phyloP scores from a whole-genome alignment of 1,140 invertebrate species.

The Oscheius sp. region DNA sequence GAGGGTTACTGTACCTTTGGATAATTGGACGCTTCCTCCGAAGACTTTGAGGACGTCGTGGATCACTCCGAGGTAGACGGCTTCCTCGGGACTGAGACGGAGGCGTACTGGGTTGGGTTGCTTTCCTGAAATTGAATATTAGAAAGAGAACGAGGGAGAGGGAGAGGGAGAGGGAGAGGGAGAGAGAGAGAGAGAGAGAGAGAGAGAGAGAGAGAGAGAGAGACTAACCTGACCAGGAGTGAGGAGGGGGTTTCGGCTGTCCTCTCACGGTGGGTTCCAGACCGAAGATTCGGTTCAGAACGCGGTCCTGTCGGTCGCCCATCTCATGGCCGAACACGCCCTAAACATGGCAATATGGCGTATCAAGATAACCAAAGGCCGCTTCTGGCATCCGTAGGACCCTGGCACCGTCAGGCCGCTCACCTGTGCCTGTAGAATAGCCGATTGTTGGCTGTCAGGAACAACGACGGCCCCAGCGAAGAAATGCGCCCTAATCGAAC shows the following conservation, averaged over 20 bases:
- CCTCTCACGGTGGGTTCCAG: background rate
- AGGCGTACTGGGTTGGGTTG: background rate
- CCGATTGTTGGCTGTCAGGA: no score
- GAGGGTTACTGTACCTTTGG: background rate
- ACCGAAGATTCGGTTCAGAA: background rate
- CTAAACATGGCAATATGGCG: no score
- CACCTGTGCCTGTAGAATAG: no score
- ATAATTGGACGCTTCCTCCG: background rate
- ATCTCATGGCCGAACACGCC: background rate
- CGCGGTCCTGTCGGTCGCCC: background rate
- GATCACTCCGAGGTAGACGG: background rate
- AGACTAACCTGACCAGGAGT: background rate
- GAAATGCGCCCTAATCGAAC: no score
- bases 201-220: background rate
- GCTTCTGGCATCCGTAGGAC: no score
- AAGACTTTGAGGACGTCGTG: background rate
- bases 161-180: background rate
- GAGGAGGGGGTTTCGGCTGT: background rate
- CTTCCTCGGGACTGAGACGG: slow-evolving; percentile 3
- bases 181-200: background rate
- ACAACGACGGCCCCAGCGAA: no score
- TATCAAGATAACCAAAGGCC: no score
- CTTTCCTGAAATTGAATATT: background rate
- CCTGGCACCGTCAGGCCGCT: no score
- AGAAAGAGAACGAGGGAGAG: no score